These are phyloP conservation scores for Anaspis maculata DNA, from an alignment of 2,888 invertebrate species.

Conservation along the genomic window DNA sequence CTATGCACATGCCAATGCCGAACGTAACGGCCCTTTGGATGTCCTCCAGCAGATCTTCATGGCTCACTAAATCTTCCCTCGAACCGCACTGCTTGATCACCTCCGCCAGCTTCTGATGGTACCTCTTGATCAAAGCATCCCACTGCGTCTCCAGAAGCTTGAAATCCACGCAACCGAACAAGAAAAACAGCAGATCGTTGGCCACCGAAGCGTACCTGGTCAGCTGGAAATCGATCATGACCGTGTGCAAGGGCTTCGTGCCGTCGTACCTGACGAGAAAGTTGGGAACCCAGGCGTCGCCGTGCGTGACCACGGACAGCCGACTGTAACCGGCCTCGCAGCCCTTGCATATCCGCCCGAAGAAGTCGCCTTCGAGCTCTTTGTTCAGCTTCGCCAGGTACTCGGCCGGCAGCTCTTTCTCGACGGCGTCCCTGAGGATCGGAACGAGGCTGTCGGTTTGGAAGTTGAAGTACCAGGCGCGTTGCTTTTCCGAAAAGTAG, in stretches of 20 bases:
- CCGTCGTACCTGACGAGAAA: constrained; percentile 49
- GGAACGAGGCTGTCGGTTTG: constrained; percentile 42
- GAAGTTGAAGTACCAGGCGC: constrained; percentile 52
- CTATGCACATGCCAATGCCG: constrained; percentile 53
- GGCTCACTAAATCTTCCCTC: constrained; percentile 49
- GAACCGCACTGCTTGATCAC: constrained; percentile 53
- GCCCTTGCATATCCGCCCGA: constrained; percentile 16
- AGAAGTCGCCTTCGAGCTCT: constrained; percentile 20
- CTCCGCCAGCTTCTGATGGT: constrained; percentile 48
- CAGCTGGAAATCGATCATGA: constrained; percentile 65
- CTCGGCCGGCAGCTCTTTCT: constrained; percentile 44
- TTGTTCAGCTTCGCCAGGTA: constrained; percentile 21
- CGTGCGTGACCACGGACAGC: constrained; percentile 53
- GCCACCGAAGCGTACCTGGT: constrained; percentile 49
- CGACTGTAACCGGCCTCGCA: constrained; percentile 9
- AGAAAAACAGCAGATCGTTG: constrained; percentile 52
- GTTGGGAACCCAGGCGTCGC: constrained; percentile 71
- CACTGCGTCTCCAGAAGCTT: constrained; percentile 50
- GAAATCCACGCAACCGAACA: constrained; percentile 55
- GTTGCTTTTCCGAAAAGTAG: constrained; percentile 48
- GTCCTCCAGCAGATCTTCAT: constrained; percentile 46
- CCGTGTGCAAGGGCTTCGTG: constrained; percentile 28
- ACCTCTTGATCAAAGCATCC: constrained; percentile 51
- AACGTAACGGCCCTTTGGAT: constrained; percentile 49
- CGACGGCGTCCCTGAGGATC: constrained; percentile 54